Percentiles rank a stretch among this genome's conserved stretches.
phyloP scores from a whole-genome alignment of 2,797 vertebrate species.

The Lateolabrax maculatus region DNA sequence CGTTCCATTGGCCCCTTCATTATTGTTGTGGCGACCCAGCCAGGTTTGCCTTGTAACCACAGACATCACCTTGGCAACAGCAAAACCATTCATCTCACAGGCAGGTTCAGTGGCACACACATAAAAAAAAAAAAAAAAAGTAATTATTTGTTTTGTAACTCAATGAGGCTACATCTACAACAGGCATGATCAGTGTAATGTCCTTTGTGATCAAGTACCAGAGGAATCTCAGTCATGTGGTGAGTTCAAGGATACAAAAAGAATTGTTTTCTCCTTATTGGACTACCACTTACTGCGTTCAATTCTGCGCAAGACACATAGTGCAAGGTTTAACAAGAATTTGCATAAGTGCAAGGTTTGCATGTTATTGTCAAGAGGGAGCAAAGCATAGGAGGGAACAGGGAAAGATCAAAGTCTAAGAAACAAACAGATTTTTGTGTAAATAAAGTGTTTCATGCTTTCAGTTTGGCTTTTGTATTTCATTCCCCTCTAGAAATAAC shows the following conservation, averaged over 20 bases:
- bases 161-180: slow-evolving; percentile 77
- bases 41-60: slow-evolving; percentile 56
- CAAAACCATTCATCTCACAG: slow-evolving; percentile 65
- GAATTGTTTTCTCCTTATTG: slow-evolving; percentile 45
- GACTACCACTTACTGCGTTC: slow-evolving; percentile 62
- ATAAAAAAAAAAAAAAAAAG: slow-evolving; percentile 46
- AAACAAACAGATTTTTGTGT: slow-evolving; percentile 69
- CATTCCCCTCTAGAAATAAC: slow-evolving; percentile 83
- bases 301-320: slow-evolving; percentile 72
- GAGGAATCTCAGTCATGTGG: slow-evolving; percentile 64
- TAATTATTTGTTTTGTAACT: slow-evolving; percentile 70
- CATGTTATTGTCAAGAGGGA: slow-evolving; percentile 83
- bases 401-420: slow-evolving; percentile 60
- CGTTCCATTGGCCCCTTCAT: slow-evolving; percentile 65
- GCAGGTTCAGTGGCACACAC: slow-evolving; percentile 78
- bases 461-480: slow-evolving; percentile 78
- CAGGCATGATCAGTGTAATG: slow-evolving; percentile 70
- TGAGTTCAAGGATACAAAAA: slow-evolving; percentile 63
- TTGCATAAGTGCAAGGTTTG: slow-evolving; percentile 81
- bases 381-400: slow-evolving; percentile 62
- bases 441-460: slow-evolving; percentile 78
- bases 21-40: slow-evolving; percentile 62
- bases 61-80: slow-evolving; percentile 76
- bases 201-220: slow-evolving; percentile 74
- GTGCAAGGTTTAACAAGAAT: slow-evolving; percentile 83